A percentile compares a stretch with the other conserved stretches of the same genome.
These are phyloP conservation scores for Rambutsinella grinnellia DNA, from an alignment of 2,888 invertebrate species.

Conservation along the genomic window DNA sequence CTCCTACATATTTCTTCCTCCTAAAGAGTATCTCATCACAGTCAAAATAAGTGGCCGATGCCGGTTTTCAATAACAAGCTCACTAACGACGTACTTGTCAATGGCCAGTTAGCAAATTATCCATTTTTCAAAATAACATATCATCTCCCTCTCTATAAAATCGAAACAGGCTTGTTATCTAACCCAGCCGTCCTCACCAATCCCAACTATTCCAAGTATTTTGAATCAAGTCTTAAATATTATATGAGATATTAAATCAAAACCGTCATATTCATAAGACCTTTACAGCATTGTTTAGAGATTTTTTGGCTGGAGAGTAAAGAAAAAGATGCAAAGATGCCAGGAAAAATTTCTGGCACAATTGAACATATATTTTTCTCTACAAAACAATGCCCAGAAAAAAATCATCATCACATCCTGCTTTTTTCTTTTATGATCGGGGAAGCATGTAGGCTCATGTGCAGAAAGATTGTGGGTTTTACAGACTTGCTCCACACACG, in stretches of 20 bases:
- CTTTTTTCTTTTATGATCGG: neutral
- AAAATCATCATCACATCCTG: constrained; percentile 26
- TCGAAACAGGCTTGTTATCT: neutral
- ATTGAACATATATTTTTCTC: constrained; percentile 28
- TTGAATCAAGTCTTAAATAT: neutral
- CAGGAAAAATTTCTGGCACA: neutral
- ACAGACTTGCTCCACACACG: constrained; percentile 40
- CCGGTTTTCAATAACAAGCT: neutral
- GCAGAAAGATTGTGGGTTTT: constrained; percentile 2
- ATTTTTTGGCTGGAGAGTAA: neutral
- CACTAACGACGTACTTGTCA: neutral
- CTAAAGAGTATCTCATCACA: too few relatives aligned
- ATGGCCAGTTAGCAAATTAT: neutral
- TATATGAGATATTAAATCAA: neutral
- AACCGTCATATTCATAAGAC: neutral
- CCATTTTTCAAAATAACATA: neutral
- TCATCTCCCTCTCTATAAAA: too few relatives aligned
- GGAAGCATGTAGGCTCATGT: neutral
- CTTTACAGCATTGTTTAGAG: neutral
- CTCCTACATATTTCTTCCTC: neutral
- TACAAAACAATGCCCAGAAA: constrained; percentile 42
- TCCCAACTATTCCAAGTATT: neutral
- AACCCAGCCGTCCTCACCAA: neutral
- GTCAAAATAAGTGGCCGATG: neutral
- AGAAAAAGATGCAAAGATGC: too few relatives aligned